Evolutionary conservation across 64 coral and sea anemone genomes (phyloP).

Genomic region (Porites australiensis): DNA sequence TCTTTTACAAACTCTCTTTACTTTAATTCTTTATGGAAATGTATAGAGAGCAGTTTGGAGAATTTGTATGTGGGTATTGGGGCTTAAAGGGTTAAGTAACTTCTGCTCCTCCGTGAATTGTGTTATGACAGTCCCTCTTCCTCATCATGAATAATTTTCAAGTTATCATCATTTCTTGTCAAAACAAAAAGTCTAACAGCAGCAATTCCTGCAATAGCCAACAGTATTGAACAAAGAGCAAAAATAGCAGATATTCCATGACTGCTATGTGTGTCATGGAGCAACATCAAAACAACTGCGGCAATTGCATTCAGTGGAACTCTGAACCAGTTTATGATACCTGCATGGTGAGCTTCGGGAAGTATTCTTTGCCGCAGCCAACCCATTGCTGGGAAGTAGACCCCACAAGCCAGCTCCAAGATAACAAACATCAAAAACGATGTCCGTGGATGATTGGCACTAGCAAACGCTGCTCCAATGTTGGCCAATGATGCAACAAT

Average conservation of each 20-base stretch:
- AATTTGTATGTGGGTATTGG: no score
- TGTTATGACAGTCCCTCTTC: constrained; percentile 57
- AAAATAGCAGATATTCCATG: constrained; percentile 97
- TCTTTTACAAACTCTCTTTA: no score
- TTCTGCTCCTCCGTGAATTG: neutral
- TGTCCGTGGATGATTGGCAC: constrained; percentile 79
- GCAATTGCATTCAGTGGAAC: constrained; percentile 93
- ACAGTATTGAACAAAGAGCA: constrained; percentile 86
- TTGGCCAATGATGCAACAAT: constrained; percentile 80
- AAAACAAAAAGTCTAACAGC: constrained; percentile 72
- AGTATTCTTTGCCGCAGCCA: constrained; percentile 94
- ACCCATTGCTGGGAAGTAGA: constrained; percentile 98
- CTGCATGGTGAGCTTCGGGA: constrained; percentile 95
- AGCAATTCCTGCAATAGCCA: constrained; percentile 76
- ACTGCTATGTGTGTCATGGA: constrained; percentile 97
- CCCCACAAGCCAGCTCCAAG: constrained; percentile 88
- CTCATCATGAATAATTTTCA: constrained; percentile 67
- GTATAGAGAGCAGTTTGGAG: no score
- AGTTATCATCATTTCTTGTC: constrained; percentile 78
- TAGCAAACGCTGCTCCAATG: constrained; percentile 81
- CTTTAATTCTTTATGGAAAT: no score
- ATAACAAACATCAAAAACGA: constrained; percentile 93
- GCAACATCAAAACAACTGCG: constrained; percentile 90
- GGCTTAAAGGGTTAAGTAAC: no score
- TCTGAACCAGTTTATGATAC: constrained; percentile 99